Evolutionary conservation across 2,888 invertebrate species (phyloP).

Genomic region (Sceliomorpha sp.): DNA sequence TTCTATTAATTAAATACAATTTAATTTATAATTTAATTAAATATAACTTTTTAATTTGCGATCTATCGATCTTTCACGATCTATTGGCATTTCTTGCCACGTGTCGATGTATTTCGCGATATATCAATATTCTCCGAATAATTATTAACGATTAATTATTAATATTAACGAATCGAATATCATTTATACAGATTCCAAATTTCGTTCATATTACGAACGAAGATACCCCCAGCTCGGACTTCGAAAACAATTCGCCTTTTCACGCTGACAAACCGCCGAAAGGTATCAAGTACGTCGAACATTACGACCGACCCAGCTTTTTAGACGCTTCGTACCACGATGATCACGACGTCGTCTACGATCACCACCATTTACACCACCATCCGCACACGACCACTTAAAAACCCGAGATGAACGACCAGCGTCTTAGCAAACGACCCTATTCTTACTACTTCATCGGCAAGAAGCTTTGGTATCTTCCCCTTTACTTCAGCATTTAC

Average conservation of each 20-base stretch:
- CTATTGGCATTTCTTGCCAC: too few relatives aligned
- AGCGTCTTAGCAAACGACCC: conserved; percentile 74
- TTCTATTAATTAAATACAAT: too few relatives aligned
- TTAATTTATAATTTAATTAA: too few relatives aligned
- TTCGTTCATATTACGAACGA: conserved; percentile 11
- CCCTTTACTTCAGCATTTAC: conserved; percentile 88
- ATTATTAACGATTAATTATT: neutral
- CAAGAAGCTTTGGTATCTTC: conserved; percentile 88
- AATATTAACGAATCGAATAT: too few relatives aligned
- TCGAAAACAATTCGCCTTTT: conserved; percentile 31
- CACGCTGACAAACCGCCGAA: conserved; percentile 60
- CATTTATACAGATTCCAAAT: conserved; percentile 36
- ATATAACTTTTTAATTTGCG: too few relatives aligned
- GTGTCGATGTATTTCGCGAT: too few relatives aligned
- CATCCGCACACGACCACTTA: conserved; percentile 78
- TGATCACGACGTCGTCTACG: conserved; percentile 61
- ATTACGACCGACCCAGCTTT: conserved; percentile 57
- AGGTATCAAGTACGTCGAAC: conserved; percentile 60
- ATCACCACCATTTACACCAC: conserved; percentile 66
- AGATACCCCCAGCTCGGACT: conserved; percentile 43
- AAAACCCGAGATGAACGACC: conserved; percentile 73
- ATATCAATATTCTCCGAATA: too few relatives aligned
- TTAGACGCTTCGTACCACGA: conserved; percentile 18
- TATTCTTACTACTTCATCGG: conserved; percentile 89
- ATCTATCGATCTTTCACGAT: too few relatives aligned